Conservation (phyloP, 2,888 invertebrate species). For the Diloba caeruleocephala region DNA sequence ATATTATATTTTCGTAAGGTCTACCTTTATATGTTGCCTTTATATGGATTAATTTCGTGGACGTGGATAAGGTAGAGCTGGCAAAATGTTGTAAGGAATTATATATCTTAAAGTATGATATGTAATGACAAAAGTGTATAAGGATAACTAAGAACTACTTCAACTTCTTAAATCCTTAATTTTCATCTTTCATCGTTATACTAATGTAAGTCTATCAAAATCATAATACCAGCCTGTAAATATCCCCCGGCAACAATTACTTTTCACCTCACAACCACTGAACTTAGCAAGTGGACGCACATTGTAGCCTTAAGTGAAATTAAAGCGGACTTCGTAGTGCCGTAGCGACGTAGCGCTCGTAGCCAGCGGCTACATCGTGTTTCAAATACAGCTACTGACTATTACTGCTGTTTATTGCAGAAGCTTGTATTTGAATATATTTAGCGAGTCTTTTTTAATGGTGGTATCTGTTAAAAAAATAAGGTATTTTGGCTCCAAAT, state of each 20-base stretch:
- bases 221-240: slow-evolving; percentile 6
- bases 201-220: not conserved
- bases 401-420: slow-evolving; percentile 8
- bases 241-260: slow-evolving; percentile 14
- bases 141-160: no score
- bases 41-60: no score
- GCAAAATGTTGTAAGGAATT: no score
- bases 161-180: no score
- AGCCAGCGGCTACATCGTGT: slow-evolving; percentile 42
- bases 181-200: no score
- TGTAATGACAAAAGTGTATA: no score
- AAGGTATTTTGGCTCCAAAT: not conserved
- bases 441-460: no score
- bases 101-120: no score
- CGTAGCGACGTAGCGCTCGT: slow-evolving; percentile 46
- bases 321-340: slow-evolving; percentile 34
- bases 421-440: slow-evolving; percentile 22
- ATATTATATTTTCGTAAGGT: no score
- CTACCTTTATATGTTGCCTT: no score
- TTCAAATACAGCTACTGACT: slow-evolving; percentile 8
- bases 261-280: slow-evolving; percentile 26
- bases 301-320: slow-evolving; percentile 36
- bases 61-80: no score
- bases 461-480: no score
- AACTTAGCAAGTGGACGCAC: slow-evolving; percentile 34